Percentiles rank a stretch among this genome's conserved stretches.
Evolutionary conservation across 2,797 vertebrate species (phyloP).

Genomic region (Chloroceryle inda): DNA sequence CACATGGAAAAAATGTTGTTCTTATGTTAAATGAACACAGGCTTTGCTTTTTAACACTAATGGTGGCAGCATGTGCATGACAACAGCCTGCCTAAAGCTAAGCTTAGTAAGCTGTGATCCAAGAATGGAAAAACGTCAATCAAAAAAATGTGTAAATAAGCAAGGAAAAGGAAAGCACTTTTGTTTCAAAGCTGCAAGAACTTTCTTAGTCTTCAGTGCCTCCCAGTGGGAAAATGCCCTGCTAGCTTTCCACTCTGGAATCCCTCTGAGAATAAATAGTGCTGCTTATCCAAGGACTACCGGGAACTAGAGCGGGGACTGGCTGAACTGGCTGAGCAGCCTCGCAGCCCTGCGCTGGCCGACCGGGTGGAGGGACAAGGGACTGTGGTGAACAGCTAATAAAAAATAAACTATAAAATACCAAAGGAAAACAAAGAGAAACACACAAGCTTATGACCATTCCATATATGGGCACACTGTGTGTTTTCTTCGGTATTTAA

Average conservation of each 20-base stretch:
- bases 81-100: not conserved
- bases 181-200: not conserved
- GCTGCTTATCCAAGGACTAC: not conserved
- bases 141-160: not conserved
- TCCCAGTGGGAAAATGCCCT: conserved; percentile 4
- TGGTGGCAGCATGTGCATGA: not conserved
- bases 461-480: not conserved
- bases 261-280: not conserved
- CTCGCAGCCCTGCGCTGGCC: not conserved
- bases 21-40: not conserved
- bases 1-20: not conserved
- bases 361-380: not conserved
- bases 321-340: not conserved
- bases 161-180: not conserved
- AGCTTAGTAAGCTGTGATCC: not conserved
- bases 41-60: not conserved
- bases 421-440: not conserved
- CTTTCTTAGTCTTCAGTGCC: conserved; percentile 5
- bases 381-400: not conserved
- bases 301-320: not conserved
- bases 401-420: not conserved
- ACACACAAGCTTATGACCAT: not conserved
- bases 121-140: not conserved
- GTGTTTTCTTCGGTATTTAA: not conserved
- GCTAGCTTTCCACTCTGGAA: not conserved